Base-by-base conservation (phyloP, 2,113 vertebrate species). In the Marcusenius ussheri region DNA sequence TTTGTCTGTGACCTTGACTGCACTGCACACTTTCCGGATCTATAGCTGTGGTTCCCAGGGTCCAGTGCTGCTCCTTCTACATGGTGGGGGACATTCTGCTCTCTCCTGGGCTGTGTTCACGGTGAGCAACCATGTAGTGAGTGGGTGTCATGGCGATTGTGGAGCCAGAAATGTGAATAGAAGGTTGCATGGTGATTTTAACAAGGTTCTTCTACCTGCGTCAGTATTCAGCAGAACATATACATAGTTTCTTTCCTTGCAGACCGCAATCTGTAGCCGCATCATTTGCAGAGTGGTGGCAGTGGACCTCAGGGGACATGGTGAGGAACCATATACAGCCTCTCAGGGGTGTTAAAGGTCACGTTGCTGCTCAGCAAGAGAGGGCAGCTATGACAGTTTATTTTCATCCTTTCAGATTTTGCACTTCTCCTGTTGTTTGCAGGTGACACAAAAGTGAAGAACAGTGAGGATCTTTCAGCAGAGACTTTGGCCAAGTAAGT, bases 91-190 rank as follows among this genome's bases (percentile, higher is more conserved):
- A 49, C 98, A 99, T 93, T 99, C 98, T 91, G 98, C 98, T 0
- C 97, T 99, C 10, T 99, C 98, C 92, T 99, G 98, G 98, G 98
- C 98, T 3, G 98, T 99, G 0, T 99, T 99, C 91, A 98, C 97
- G 85, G 98, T 99, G 92, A 97, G 97, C 95, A 70, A 0, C 1
- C 35, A 31, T 90, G 3, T 70, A 53, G 50, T 27, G 15, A 19
- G 85, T 47, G 50, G 85, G 27, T 86, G 47, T 27, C 24, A 46
- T 50, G 6, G 21, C 0, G 4, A 31, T 49, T 84, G 11, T 45
- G 46, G 47, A 47, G 46, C 19, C 45, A 84, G 46, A n/a, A 21
- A 46, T 83, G 45, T 84, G 45, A 50, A 27, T 46, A 50, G 47
- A 85, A 85, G 21, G 42, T 49, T 74, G 31, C 70, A 74, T 13